Evolutionary conservation across 2,797 vertebrate genomes (phyloP).

Genomic region (Labeo calbasu): DNA sequence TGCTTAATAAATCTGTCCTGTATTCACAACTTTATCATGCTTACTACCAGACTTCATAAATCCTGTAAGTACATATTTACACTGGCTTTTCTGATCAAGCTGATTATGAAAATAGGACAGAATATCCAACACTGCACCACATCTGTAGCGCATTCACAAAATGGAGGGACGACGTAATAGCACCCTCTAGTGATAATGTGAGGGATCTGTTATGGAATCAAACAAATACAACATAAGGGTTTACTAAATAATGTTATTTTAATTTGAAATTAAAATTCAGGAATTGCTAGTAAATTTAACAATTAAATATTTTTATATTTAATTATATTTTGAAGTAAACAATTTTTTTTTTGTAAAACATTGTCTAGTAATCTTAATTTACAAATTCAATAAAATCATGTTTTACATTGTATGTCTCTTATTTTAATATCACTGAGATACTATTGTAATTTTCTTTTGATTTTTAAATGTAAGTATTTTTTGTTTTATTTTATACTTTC

Average conservation of each 20-base stretch:
- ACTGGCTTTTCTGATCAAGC: not conserved
- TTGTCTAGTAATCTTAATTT: no score
- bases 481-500: no score
- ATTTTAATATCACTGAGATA: no score
- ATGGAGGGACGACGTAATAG: not conserved
- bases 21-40: conserved; percentile 1
- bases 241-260: not conserved
- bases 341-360: no score
- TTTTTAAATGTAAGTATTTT: no score
- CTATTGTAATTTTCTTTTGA: no score
- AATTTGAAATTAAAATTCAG: no score
- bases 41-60: not conserved
- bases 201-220: not conserved
- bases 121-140: not conserved
- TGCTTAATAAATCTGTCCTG: not conserved
- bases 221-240: not conserved
- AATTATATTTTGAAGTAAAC: no score
- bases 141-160: not conserved
- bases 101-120: not conserved
- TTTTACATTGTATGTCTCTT: no score
- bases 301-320: no score
- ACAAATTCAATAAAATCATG: no score
- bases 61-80: not conserved
- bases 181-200: conserved; percentile 29
- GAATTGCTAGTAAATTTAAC: no score